These are phyloP conservation scores for Linyphia triangularis DNA, from an alignment of 2,888 invertebrate genomes.

Conservation along the genomic window DNA sequence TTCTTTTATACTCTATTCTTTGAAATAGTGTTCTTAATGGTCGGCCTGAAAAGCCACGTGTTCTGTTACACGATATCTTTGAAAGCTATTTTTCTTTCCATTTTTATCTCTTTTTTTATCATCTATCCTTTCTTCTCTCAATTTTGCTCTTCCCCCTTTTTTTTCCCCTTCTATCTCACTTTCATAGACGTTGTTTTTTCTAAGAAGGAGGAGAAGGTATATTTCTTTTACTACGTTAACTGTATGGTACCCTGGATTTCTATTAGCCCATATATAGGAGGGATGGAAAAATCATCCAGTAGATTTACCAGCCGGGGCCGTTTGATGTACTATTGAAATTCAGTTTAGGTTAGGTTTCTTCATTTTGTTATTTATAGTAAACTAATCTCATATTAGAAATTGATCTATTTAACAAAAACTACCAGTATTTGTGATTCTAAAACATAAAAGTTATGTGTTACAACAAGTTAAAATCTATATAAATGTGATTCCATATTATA, in stretches of 20 bases:
- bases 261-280: slow-evolving; percentile 29
- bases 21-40: slow-evolving; percentile 61
- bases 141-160: slow-evolving; percentile 6
- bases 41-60: slow-evolving; percentile 63
- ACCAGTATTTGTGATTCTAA: too few species aligned
- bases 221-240: slow-evolving; percentile 15
- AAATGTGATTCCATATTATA: too few species aligned
- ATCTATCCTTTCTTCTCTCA: slow-evolving; percentile 13
- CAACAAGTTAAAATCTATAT: too few species aligned
- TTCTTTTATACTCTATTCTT: slow-evolving; percentile 39
- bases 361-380: too few species aligned
- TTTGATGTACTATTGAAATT: too few species aligned
- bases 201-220: slow-evolving; percentile 20
- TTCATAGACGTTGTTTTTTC: slow-evolving; percentile 18
- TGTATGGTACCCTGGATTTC: slow-evolving; percentile 26
- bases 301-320: slow-evolving; percentile 33
- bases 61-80: slow-evolving; percentile 64
- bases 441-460: too few species aligned
- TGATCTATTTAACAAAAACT: too few species aligned
- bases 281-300: slow-evolving; percentile 14
- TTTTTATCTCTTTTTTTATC: slow-evolving; percentile 33
- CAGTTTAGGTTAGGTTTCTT: too few species aligned
- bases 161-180: slow-evolving; percentile 49
- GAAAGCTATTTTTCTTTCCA: slow-evolving; percentile 17
- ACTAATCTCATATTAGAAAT: too few species aligned